Evolutionary conservation across 1,140 invertebrate species (phyloP).

Genomic region (Cyclina sinensis): DNA sequence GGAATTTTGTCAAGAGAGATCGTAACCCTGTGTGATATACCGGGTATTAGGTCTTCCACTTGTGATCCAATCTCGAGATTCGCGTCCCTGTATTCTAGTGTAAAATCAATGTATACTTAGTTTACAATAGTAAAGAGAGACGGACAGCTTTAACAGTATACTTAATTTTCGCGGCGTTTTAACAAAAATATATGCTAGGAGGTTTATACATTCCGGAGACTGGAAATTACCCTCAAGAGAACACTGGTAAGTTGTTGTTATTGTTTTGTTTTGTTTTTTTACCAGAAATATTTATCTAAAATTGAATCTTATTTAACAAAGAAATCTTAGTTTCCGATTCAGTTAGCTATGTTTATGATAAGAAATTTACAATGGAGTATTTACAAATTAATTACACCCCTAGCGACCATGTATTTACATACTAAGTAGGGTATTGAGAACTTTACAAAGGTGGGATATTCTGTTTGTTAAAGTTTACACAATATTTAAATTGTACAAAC

Average conservation of each 20-base stretch:
- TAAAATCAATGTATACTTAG: conserved; percentile 24
- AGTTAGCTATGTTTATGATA: conserved; percentile 26
- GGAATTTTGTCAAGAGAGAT: background rate
- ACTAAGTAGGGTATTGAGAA: background rate
- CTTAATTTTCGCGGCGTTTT: background rate
- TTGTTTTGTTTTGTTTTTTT: background rate
- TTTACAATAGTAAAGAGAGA: conserved; percentile 5
- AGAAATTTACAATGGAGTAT: conserved; percentile 7
- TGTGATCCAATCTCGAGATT: conserved; percentile 11
- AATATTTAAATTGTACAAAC: background rate
- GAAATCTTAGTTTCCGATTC: background rate
- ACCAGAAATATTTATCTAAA: background rate
- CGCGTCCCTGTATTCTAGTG: background rate
- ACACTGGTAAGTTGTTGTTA: background rate
- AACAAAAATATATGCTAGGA: background rate
- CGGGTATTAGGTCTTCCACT: conserved; percentile 6
- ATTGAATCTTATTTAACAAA: background rate
- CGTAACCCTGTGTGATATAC: conserved; percentile 5
- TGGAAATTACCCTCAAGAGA: background rate
- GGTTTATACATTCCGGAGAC: background rate
- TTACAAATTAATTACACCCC: conserved; percentile 44
- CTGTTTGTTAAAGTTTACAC: background rate
- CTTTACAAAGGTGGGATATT: background rate
- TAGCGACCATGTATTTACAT: conserved; percentile 33
- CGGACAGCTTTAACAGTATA: background rate